Base-by-base conservation (phyloP, 2,888 invertebrate species). In the Diarsia dahlii region DNA sequence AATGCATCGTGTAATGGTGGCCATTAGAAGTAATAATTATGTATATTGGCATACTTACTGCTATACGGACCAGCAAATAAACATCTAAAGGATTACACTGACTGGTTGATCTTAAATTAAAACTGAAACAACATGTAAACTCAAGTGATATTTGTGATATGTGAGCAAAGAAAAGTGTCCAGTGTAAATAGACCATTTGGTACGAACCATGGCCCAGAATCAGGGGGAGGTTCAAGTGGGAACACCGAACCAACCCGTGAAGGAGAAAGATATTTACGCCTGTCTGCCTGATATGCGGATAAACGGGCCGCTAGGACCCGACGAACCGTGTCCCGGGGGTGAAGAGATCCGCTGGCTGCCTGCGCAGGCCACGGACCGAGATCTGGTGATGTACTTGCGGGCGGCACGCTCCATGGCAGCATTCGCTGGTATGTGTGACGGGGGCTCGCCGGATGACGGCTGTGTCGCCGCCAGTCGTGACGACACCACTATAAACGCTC, bases 361-460 rank as follows among this genome's bases (percentile, higher is more conserved):
- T 81, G 98, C 98, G 89, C 98, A 99, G 97, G 98, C 99, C 88
- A 97, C 98, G 91, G 99, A 99, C 97, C 98, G 99, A 90, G 99
- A 99, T 97, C 97, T 99, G 94, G 98, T 99, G 93, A 99, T 99
- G 99, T 99, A 99, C 97, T 97, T 99, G 94, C 97, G 99, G 91
- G 99, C 99, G 89, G 99, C 99, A 88, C 98, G 99, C 91, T 99
- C 99, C 82, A 99, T 99, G 98, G 99, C 99, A 93, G 99, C 99
- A 79, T 99, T 99, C 97, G 99, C 99, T 89, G 99, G 99, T 90
- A 99, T 99, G 99, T 99, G 99, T 97, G 99, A 99, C 97, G 99
- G 99, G 84, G 99, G 99, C 78, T 99, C 99, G 87, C 98, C 99
- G 73, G 99, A 99, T 95, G 99, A 99, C 96, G 99, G 99, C 91